These are phyloP conservation scores for Elaphurus davidianus DNA, from an alignment of 2,113 vertebrate species.

Conservation along the genomic window DNA sequence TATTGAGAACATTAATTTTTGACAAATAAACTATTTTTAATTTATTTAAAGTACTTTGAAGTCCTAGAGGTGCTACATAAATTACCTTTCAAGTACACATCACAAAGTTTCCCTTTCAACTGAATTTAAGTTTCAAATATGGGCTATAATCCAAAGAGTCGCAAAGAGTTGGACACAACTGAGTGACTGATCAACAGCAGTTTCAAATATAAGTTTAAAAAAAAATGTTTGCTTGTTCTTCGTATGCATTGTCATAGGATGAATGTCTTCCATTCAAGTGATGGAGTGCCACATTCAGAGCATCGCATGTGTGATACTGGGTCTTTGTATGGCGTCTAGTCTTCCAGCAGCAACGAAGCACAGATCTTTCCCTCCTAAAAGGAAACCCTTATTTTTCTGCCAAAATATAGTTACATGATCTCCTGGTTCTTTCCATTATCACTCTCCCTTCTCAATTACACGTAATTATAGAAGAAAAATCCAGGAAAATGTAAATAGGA, in stretches of 20 bases:
- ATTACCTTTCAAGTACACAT: not conserved
- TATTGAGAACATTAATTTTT: not conserved
- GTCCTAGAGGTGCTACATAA: not conserved
- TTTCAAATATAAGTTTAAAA: not conserved
- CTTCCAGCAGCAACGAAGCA: not conserved
- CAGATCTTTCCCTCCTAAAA: not conserved
- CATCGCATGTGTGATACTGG: not conserved
- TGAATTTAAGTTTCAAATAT: not conserved
- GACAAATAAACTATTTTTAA: not conserved
- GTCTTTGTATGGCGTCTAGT: not conserved
- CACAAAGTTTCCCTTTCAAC: not conserved
- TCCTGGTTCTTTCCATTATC: not conserved
- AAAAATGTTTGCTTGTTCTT: not conserved
- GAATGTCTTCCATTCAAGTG: not conserved
- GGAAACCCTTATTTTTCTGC: not conserved
- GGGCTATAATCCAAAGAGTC: not conserved
- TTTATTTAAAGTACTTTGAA: not conserved
- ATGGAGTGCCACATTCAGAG: not conserved
- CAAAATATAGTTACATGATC: not conserved
- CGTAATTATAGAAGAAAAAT: not conserved
- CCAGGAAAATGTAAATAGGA: not conserved
- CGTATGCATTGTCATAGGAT: not conserved
- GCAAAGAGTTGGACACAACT: not conserved
- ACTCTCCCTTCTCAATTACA: not conserved
- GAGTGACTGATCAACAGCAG: not conserved